A percentile compares a stretch with the other conserved stretches of the same genome.
These are phyloP conservation scores for Sycophila sp. DNA, from an alignment of 1,140 invertebrate genomes.

Conservation along the genomic window DNA sequence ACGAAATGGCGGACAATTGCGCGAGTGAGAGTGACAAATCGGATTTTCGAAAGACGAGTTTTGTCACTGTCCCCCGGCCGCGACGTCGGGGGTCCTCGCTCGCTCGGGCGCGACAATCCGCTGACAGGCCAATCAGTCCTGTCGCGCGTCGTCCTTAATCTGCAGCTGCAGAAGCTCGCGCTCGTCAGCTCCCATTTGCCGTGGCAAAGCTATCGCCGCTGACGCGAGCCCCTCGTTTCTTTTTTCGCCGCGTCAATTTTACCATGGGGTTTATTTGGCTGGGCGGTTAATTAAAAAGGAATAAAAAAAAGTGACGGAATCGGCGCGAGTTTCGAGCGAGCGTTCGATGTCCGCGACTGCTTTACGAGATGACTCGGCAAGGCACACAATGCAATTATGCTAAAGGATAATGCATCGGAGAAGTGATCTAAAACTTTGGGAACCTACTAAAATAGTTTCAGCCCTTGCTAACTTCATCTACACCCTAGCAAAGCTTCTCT, in stretches of 20 bases:
- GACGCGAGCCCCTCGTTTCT: too few relatives aligned
- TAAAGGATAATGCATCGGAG: background rate
- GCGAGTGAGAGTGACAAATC: constrained; percentile 12
- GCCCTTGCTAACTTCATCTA: background rate
- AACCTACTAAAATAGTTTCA: background rate
- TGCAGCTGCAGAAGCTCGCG: background rate
- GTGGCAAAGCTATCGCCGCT: too few relatives aligned
- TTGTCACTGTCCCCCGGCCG: constrained; percentile 21
- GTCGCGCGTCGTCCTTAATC: constrained; percentile 21
- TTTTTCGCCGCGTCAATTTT: too few relatives aligned
- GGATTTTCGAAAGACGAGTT: constrained; percentile 27
- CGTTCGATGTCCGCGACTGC: too few relatives aligned
- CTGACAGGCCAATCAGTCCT: constrained; percentile 31
- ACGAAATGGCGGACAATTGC: constrained; percentile 27
- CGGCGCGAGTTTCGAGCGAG: too few relatives aligned
- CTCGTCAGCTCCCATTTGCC: too few relatives aligned
- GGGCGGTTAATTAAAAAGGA: too few relatives aligned
- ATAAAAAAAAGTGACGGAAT: too few relatives aligned
- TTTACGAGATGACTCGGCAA: too few relatives aligned
- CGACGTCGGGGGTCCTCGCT: too few relatives aligned
- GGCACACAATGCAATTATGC: background rate
- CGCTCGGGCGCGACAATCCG: constrained; percentile 1
- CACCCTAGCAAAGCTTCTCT: background rate
- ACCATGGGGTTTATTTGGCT: too few relatives aligned
- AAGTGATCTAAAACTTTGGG: constrained; percentile 20